Conservation (phyloP, 2,113 vertebrate genomes). For the Nettapus auritus region DNA sequence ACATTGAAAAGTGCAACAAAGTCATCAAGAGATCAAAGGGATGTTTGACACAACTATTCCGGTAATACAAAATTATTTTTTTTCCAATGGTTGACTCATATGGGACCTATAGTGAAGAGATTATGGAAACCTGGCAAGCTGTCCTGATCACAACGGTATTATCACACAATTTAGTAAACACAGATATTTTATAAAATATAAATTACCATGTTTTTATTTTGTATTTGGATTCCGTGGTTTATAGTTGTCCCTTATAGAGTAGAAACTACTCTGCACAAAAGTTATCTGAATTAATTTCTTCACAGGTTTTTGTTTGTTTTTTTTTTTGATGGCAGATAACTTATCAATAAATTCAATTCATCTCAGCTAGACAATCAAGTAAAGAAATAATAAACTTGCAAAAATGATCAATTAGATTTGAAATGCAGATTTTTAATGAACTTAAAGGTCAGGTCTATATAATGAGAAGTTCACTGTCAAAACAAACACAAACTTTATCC, state of each 20-base stretch:
- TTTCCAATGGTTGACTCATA: not conserved
- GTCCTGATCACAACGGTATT: not conserved
- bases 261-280: not conserved
- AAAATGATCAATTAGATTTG: not conserved
- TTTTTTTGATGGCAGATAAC: not conserved
- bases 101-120: rapidly evolving
- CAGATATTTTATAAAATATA: not conserved
- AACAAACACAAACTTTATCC: not conserved
- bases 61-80: not conserved
- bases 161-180: not conserved
- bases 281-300: not conserved
- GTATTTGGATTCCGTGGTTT: not conserved
- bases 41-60: not conserved
- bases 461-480: not conserved
- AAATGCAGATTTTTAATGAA: not conserved
- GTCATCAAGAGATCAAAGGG: not conserved
- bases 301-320: not conserved
- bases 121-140: not conserved
- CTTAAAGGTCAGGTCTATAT: not conserved
- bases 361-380: not conserved
- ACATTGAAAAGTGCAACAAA: not conserved
- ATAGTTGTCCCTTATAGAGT: not conserved
- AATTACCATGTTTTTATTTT: not conserved
- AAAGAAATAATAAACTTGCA: not conserved
- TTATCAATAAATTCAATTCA: not conserved